phyloP scores from a whole-genome alignment of 1,140 invertebrate genomes.

The Aphelenchoides fujianensis region DNA sequence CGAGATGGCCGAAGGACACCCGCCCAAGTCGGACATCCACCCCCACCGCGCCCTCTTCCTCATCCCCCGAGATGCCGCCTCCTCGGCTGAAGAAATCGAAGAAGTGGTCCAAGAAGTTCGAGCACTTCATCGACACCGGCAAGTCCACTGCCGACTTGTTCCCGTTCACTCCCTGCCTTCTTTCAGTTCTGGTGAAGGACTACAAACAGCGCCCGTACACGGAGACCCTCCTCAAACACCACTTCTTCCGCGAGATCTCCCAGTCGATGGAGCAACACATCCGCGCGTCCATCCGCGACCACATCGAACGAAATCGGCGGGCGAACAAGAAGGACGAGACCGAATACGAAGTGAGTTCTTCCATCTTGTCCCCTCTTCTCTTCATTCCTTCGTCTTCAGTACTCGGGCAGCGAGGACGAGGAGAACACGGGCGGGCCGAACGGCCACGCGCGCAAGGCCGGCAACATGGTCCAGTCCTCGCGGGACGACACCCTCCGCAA shows the following conservation, averaged over 20 bases:
- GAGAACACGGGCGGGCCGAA: slow-evolving; percentile 53
- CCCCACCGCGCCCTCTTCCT: slow-evolving; percentile 98
- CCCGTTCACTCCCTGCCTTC: too few relatives aligned
- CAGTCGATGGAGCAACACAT: slow-evolving; percentile 83
- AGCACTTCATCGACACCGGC: slow-evolving; percentile 75
- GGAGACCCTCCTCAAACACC: slow-evolving; percentile 91
- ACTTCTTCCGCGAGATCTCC: slow-evolving; percentile 94
- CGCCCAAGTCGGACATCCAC: slow-evolving; percentile 87
- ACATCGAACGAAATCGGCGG: slow-evolving; percentile 78
- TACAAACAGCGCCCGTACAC: slow-evolving; percentile 96
- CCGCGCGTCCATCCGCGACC: slow-evolving; percentile 95
- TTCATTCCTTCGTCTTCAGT: slow-evolving; percentile 49
- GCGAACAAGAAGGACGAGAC: slow-evolving; percentile 52
- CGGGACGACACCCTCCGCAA: slow-evolving; percentile 84
- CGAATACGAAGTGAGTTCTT: slow-evolving; percentile 6
- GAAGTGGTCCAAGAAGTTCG: slow-evolving; percentile 77
- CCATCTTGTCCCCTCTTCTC: background rate
- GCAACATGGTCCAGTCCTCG: slow-evolving; percentile 81
- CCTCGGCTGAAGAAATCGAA: slow-evolving; percentile 88
- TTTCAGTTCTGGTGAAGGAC: slow-evolving; percentile 91
- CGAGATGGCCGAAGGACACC: slow-evolving; percentile 99
- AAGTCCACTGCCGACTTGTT: too few relatives aligned
- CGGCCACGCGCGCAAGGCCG: slow-evolving; percentile 47
- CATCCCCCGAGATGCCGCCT: slow-evolving; percentile 92
- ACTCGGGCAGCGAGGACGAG: slow-evolving; percentile 63